Conservation (phyloP, 2,797 vertebrate genomes). For the Sebastes diaconus region DNA sequence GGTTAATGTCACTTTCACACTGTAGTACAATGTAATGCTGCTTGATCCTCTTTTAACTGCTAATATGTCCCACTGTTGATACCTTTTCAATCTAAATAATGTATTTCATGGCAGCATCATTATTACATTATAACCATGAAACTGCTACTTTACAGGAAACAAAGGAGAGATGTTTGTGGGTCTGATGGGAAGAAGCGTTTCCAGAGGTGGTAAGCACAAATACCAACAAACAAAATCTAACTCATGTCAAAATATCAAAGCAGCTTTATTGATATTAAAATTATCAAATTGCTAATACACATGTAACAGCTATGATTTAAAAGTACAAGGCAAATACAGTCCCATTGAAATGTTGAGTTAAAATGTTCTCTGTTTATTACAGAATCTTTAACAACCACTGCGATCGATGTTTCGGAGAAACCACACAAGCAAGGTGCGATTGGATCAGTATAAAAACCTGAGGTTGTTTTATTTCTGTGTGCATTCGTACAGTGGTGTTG, state of each 20-base stretch:
- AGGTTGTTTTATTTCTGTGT: slow-evolving; percentile 66
- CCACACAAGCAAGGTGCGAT: slow-evolving; percentile 72
- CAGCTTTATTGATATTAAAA: slow-evolving; percentile 73
- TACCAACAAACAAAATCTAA: background rate
- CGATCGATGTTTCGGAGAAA: slow-evolving; percentile 49
- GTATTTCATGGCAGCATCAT: background rate
- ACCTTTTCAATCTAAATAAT: background rate
- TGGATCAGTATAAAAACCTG: slow-evolving; percentile 73
- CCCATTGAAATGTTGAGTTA: slow-evolving; percentile 46
- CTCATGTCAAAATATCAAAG: slow-evolving; percentile 59
- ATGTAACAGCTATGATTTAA: slow-evolving; percentile 38
- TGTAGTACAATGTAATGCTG: no score
- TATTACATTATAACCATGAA: background rate
- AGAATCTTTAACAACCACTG: slow-evolving; percentile 68
- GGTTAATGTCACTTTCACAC: background rate
- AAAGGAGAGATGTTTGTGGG: slow-evolving; percentile 75
- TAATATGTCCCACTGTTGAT: background rate
- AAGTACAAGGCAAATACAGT: slow-evolving; percentile 44
- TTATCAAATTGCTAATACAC: slow-evolving; percentile 60
- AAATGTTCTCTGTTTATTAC: slow-evolving; percentile 33
- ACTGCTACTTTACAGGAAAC: slow-evolving; percentile 45
- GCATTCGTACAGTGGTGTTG: slow-evolving; percentile 59
- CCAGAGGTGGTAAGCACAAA: slow-evolving; percentile 69
- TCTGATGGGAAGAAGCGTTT: slow-evolving; percentile 79
- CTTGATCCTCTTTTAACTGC: background rate